phyloP scores from a whole-genome alignment of 2,888 invertebrate genomes.

The Dynastes tityus region DNA sequence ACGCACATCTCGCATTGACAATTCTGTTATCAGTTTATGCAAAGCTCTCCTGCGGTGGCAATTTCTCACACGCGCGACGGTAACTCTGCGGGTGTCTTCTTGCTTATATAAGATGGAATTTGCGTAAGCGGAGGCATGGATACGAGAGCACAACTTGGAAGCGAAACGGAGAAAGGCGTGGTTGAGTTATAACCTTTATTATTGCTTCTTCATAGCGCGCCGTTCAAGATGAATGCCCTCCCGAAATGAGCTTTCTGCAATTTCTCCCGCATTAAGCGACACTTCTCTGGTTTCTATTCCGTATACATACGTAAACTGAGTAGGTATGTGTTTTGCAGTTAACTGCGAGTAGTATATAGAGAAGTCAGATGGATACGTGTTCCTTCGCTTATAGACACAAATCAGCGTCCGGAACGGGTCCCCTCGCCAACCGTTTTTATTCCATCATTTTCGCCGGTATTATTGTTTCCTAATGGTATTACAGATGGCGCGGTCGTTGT shows the following conservation, averaged over 20 bases:
- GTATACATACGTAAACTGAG: slow-evolving; percentile 1
- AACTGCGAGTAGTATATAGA: not conserved
- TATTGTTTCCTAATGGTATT: slow-evolving; percentile 45
- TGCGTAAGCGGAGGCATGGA: not conserved
- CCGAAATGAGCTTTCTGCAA: slow-evolving; percentile 66
- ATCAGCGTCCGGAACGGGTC: slow-evolving; percentile 18
- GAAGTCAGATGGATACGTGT: not conserved
- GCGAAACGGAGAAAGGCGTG: slow-evolving; percentile 33
- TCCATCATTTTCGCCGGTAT: slow-evolving; percentile 26
- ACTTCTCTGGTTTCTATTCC: slow-evolving; percentile 28
- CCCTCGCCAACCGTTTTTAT: slow-evolving; percentile 22
- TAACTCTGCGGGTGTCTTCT: slow-evolving; percentile 22
- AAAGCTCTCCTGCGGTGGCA: slow-evolving; percentile 17
- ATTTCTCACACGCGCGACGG: slow-evolving; percentile 34
- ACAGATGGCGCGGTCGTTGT: slow-evolving; percentile 28
- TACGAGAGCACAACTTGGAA: not conserved
- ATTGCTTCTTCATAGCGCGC: slow-evolving; percentile 67
- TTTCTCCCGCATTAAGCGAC: slow-evolving; percentile 48
- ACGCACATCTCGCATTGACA: not conserved
- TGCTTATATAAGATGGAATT: slow-evolving; percentile 4
- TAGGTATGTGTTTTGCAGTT: not conserved
- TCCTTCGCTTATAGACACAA: not conserved
- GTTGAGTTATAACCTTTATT: slow-evolving; percentile 69
- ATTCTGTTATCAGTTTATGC: slow-evolving; percentile 33
- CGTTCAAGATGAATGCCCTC: slow-evolving; percentile 68